phyloP scores from a whole-genome alignment of 2,888 invertebrate genomes.

The Diabrotica balteata region DNA sequence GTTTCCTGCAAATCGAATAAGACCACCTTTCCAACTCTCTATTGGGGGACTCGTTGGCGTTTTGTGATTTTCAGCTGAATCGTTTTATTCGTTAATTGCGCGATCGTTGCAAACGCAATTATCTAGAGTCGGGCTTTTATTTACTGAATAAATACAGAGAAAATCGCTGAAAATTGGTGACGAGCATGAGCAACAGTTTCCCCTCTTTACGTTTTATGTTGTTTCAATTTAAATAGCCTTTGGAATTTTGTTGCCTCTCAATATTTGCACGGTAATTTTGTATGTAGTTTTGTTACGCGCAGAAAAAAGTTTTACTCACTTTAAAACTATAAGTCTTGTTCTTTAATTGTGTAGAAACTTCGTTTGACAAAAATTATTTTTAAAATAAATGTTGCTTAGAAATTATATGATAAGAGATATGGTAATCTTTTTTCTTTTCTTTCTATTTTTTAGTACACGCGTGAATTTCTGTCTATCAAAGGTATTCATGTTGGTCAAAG shows the following conservation, averaged over 20 bases:
- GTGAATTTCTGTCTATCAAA: too few species aligned
- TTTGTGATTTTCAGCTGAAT: conserved; percentile 56
- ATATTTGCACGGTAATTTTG: conserved; percentile 41
- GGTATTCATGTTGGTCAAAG: too few species aligned
- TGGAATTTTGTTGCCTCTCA: conserved; percentile 35
- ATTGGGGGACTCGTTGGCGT: conserved; percentile 29
- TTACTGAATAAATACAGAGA: conserved; percentile 57
- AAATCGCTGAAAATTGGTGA: conserved; percentile 45
- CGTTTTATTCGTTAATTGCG: conserved; percentile 58
- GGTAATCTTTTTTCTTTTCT: too few species aligned
- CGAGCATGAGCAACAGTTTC: conserved; percentile 52
- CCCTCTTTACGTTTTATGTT: conserved; percentile 31
- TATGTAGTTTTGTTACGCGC: too few species aligned
- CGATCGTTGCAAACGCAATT: conserved; percentile 60
- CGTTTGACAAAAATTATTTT: too few species aligned
- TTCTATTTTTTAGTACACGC: too few species aligned
- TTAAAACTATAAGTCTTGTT: too few species aligned
- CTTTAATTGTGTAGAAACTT: too few species aligned
- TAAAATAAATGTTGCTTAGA: too few species aligned
- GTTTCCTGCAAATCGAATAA: conserved; percentile 13
- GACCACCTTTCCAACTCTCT: conserved; percentile 19
- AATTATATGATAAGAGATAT: too few species aligned
- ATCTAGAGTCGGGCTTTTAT: conserved; percentile 56
- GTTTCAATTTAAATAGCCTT: conserved; percentile 34
- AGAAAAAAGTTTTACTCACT: too few species aligned